Evolutionary conservation across 2,113 vertebrate species (phyloP).

Genomic region (Cynocephalus volans): DNA sequence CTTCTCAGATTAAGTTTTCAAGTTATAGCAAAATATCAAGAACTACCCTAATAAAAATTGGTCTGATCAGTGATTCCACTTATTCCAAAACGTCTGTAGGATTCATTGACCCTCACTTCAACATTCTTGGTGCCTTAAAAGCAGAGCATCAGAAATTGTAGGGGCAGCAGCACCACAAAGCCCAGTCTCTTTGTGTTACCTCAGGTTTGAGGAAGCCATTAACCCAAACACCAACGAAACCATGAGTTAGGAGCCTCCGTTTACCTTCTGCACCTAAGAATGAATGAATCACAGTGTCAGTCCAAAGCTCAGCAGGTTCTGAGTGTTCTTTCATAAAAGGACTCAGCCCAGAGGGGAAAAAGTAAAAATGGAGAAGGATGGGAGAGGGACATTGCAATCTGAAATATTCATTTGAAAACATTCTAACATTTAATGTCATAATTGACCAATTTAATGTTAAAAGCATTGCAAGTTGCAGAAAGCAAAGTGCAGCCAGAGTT

Average conservation of each 20-base stretch:
- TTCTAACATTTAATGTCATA: background rate
- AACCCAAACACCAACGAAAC: background rate
- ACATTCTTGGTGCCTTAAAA: background rate
- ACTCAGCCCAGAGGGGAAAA: background rate
- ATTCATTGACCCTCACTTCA: background rate
- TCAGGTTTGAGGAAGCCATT: background rate
- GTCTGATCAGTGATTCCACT: background rate
- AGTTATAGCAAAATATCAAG: background rate
- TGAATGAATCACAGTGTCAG: background rate
- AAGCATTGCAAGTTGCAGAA: background rate
- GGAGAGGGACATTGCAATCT: background rate
- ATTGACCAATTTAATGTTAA: background rate
- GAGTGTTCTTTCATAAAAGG: background rate
- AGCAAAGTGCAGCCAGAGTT: background rate
- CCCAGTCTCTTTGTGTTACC: background rate
- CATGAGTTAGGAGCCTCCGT: background rate
- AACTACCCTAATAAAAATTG: background rate
- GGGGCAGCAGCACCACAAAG: background rate
- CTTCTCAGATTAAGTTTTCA: conserved; percentile 45
- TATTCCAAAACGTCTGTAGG: background rate
- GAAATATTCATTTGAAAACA: background rate
- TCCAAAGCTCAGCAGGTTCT: background rate
- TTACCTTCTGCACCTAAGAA: background rate
- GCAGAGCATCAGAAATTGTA: background rate
- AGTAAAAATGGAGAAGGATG: background rate